Conservation (phyloP, 2,888 invertebrate species). For the Anoncus sp. region DNA sequence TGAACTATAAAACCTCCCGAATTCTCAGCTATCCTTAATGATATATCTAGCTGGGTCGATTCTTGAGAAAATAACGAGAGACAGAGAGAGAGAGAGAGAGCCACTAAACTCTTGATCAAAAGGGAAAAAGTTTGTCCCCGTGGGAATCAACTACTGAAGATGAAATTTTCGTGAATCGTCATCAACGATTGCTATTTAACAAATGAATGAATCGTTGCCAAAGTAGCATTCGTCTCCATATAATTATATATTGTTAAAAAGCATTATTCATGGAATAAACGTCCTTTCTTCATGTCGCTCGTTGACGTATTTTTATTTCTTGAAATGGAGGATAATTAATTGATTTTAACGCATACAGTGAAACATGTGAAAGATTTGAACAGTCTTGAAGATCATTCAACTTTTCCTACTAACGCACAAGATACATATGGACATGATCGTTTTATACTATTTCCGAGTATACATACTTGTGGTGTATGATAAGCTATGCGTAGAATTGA, state of each 20-base stretch:
- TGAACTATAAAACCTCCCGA: not conserved
- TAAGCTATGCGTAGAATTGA: conserved; percentile 14
- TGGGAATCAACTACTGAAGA: too few species aligned
- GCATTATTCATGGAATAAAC: not conserved
- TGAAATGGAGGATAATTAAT: not conserved
- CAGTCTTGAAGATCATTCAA: not conserved
- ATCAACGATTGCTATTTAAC: not conserved
- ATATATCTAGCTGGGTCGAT: conserved; percentile 5
- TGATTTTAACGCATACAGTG: not conserved
- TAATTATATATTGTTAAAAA: not conserved
- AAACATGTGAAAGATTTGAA: not conserved
- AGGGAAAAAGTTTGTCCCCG: too few species aligned
- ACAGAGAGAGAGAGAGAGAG: too few species aligned
- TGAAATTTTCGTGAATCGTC: not conserved
- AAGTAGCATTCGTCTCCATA: not conserved
- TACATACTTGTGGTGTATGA: not conserved
- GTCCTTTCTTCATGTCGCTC: not conserved
- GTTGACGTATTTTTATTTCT: too few species aligned
- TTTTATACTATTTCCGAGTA: not conserved
- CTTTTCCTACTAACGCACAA: conserved; percentile 2
- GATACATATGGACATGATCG: not conserved
- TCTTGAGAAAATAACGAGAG: conserved; percentile 16
- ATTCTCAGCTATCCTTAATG: conserved; percentile 15
- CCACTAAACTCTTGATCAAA: not conserved
- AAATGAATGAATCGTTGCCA: not conserved